phyloP scores from a whole-genome alignment of 2,113 vertebrate genomes.

The Uropsilus gracilis region DNA sequence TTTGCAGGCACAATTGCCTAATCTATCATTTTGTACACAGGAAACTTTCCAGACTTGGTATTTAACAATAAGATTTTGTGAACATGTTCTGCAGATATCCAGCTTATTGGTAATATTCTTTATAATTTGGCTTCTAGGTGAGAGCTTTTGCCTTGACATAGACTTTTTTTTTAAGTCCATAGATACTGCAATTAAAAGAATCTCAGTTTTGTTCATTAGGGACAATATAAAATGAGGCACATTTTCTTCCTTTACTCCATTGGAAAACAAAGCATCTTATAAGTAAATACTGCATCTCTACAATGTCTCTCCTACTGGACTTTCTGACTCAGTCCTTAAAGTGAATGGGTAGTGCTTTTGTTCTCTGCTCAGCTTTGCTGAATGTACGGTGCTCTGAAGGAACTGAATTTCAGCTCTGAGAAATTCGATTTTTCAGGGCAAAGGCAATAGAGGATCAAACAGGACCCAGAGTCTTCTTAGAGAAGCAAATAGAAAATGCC shows the following conservation, averaged over 20 bases:
- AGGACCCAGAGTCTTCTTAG: constrained; percentile 30
- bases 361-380: neutral
- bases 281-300: neutral
- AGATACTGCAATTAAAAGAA: neutral
- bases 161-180: neutral
- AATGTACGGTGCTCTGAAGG: neutral
- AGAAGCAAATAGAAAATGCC: constrained; percentile 63
- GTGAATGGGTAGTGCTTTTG: neutral
- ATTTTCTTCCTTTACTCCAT: neutral
- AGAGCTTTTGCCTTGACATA: neutral
- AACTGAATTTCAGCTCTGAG: neutral
- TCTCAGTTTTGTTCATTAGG: neutral
- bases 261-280: neutral
- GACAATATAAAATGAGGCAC: neutral
- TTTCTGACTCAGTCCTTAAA: neutral
- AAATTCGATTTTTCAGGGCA: constrained; percentile 50
- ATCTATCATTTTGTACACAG: neutral
- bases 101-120: neutral
- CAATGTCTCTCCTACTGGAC: neutral
- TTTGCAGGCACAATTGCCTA: neutral
- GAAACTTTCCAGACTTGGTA: constrained; percentile 4
- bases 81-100: neutral
- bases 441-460: constrained; percentile 44
- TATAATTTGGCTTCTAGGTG: neutral
- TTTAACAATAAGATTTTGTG: neutral